These are phyloP conservation scores for Euschistus heros DNA, from an alignment of 1,140 invertebrate species.

Conservation along the genomic window DNA sequence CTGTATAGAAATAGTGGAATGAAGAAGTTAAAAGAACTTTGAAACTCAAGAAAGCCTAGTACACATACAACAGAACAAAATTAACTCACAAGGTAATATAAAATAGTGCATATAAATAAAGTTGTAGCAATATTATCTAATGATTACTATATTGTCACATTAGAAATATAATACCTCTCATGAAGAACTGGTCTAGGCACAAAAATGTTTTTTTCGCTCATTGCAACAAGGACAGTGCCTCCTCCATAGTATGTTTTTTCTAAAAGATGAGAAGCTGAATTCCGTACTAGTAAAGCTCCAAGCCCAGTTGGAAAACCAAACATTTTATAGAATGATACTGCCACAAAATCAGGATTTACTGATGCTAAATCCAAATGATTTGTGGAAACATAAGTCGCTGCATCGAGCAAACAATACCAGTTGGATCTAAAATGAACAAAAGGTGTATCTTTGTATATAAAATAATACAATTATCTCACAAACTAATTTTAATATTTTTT, in stretches of 20 bases:
- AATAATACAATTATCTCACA: no score
- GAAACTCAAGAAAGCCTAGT: no score
- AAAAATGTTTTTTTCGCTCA: slow-evolving; percentile 57
- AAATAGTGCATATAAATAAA: no score
- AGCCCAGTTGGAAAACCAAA: slow-evolving; percentile 94
- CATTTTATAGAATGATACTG: slow-evolving; percentile 94
- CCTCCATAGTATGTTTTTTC: slow-evolving; percentile 80
- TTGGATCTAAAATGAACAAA: slow-evolving; percentile 32
- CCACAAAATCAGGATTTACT: slow-evolving; percentile 77
- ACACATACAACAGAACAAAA: no score
- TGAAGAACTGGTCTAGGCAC: slow-evolving; percentile 51
- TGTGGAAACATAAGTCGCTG: slow-evolving; percentile 70
- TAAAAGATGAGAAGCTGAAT: slow-evolving; percentile 49
- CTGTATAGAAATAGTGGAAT: no score
- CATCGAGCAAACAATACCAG: slow-evolving; percentile 80
- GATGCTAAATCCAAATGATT: slow-evolving; percentile 61
- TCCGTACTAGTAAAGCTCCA: slow-evolving; percentile 74
- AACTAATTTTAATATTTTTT: no score
- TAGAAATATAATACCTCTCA: slow-evolving; percentile 56
- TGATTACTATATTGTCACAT: no score
- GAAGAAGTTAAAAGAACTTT: no score
- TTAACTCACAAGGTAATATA: no score
- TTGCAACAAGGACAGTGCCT: slow-evolving; percentile 74
- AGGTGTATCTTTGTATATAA: no score
- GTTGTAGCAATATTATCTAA: no score